Conservation (phyloP, 2,113 vertebrate genomes). For the Periophthalmus modestus region DNA sequence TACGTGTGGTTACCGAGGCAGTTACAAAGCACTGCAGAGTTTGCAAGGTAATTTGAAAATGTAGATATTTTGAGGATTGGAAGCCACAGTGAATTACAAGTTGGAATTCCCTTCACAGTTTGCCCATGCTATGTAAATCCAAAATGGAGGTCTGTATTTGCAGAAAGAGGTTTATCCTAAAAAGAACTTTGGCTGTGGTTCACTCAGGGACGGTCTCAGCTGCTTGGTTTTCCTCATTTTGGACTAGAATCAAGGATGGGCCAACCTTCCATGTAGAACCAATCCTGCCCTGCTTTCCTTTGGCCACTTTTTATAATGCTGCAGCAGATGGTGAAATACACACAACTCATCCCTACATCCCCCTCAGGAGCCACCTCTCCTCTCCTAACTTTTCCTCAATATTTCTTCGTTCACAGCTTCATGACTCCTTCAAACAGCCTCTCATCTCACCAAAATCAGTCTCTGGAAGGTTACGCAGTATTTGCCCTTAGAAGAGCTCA, state of each 20-base stretch:
- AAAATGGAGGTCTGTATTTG: neutral
- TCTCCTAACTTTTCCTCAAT: slow-evolving; percentile 53
- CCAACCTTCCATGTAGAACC: slow-evolving; percentile 51
- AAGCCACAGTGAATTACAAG: neutral
- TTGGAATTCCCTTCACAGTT: neutral
- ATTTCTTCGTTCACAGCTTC: slow-evolving; percentile 38
- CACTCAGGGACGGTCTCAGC: slow-evolving; percentile 29
- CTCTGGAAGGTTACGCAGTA: slow-evolving; percentile 37
- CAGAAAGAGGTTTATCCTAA: neutral
- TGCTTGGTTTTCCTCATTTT: slow-evolving; percentile 21
- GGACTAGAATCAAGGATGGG: slow-evolving; percentile 39
- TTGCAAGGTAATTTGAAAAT: neutral
- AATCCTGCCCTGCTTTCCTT: slow-evolving; percentile 63
- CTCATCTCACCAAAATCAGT: slow-evolving; percentile 43
- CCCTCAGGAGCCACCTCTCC: slow-evolving; percentile 55
- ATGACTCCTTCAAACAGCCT: slow-evolving; percentile 16
- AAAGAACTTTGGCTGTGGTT: slow-evolving; percentile 25
- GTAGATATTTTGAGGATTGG: neutral
- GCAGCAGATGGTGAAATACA: slow-evolving; percentile 67
- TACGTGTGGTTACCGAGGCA: neutral
- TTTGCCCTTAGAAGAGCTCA: slow-evolving; percentile 7
- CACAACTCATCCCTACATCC: slow-evolving; percentile 38
- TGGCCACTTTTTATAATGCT: slow-evolving; percentile 52
- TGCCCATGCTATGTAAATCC: neutral
- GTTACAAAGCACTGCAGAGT: neutral